Percentiles rank a stretch among this genome's conserved stretches.
These are phyloP conservation scores for Leptoteleia sp. DNA, from an alignment of 1,140 invertebrate species.

Conservation along the genomic window DNA sequence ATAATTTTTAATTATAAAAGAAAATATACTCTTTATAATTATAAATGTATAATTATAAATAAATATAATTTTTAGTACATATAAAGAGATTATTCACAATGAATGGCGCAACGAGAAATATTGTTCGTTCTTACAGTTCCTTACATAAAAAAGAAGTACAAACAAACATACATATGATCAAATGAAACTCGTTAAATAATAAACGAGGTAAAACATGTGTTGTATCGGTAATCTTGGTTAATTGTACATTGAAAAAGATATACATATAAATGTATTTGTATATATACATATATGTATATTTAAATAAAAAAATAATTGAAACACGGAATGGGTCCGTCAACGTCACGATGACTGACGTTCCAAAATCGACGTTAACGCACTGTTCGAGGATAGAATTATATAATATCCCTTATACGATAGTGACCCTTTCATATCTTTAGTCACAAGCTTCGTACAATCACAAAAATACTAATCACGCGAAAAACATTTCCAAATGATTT, in stretches of 20 bases:
- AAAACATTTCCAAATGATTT: slow-evolving; percentile 27
- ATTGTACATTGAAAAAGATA: slow-evolving; percentile 34
- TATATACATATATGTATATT: slow-evolving; percentile 5
- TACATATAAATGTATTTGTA: slow-evolving; percentile 14
- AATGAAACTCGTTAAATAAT: slow-evolving; percentile 52
- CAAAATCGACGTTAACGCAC: slow-evolving; percentile 21
- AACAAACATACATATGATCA: slow-evolving; percentile 48
- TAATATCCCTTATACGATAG: slow-evolving; percentile 37
- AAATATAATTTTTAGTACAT: slow-evolving; percentile 50
- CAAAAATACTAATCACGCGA: slow-evolving; percentile 37
- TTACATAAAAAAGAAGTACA: slow-evolving; percentile 56
- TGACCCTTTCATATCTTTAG: slow-evolving; percentile 47
- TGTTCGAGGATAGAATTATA: slow-evolving; percentile 33
- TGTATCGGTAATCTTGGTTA: slow-evolving; percentile 42
- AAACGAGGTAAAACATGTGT: slow-evolving; percentile 52
- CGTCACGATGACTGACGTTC: not conserved
- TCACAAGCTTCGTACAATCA: slow-evolving; percentile 25
- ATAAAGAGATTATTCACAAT: slow-evolving; percentile 61
- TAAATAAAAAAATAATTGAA: slow-evolving; percentile 50
- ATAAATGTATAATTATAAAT: slow-evolving; percentile 57
- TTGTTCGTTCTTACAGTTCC: slow-evolving; percentile 35
- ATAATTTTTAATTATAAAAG: slow-evolving; percentile 74
- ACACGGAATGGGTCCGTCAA: slow-evolving; percentile 41
- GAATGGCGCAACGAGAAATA: slow-evolving; percentile 55
- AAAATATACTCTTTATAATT: slow-evolving; percentile 44